phyloP scores from a whole-genome alignment of 2,113 vertebrate genomes.

The Condylura cristata region DNA sequence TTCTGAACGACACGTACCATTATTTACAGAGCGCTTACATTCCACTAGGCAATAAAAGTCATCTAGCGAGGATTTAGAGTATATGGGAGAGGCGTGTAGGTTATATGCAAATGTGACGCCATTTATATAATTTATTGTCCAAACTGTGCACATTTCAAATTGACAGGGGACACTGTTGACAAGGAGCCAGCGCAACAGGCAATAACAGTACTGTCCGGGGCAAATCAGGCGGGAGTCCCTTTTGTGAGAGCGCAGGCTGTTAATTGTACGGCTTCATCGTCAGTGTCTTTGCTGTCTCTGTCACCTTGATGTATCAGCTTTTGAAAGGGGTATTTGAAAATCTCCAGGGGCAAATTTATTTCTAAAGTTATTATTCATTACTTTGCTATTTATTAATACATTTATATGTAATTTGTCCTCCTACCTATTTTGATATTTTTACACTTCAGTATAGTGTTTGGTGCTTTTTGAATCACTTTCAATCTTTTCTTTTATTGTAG shows the following conservation, averaged over 20 bases:
- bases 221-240: neutral
- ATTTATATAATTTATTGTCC: neutral
- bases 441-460: neutral
- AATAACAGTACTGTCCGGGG: neutral
- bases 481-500: neutral
- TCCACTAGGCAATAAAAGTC: no score
- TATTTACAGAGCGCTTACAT: no score
- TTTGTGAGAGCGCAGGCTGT: neutral
- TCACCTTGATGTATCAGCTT: conserved; percentile 5
- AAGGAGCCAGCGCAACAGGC: neutral
- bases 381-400: no score
- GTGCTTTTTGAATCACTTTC: neutral
- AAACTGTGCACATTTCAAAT: neutral
- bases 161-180: neutral
- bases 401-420: neutral
- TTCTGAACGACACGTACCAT: no score
- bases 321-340: neutral
- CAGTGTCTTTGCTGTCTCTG: neutral
- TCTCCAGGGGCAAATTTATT: neutral
- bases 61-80: no score
- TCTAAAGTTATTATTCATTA: no score
- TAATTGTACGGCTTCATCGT: neutral
- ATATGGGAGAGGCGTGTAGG: no score
- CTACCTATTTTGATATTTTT: neutral
- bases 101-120: neutral